Base-by-base conservation (phyloP, 2,113 vertebrate species). In the Chascanopsetta lugubris region DNA sequence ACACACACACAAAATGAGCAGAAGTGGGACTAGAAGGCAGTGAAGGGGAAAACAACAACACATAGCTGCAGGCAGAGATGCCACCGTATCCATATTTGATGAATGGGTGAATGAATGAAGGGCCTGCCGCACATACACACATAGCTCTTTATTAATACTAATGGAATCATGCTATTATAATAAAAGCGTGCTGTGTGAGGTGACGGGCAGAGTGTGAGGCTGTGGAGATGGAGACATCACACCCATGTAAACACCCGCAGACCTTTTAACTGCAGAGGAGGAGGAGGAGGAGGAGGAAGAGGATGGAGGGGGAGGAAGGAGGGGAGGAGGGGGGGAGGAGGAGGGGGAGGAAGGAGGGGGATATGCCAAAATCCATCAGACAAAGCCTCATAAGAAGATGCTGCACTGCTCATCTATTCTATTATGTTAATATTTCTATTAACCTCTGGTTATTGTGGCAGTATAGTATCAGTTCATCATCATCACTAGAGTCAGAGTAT, bases 1-100 rank as follows among this genome's bases (percentile, higher is more conserved):
- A 29, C 63, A 62, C 43, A 49, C 51, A 62, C 48, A 32, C 25
- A 47, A 9, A 36, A 59, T 29, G 34, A 57, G 32, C 20, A 71
- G 47, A 75, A 42, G 69, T 42, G 72, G 51, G 60, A 62, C 53
- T 36, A 46, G 79, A 77, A 73, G 32, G 42, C 78, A 87, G 65
- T 84, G 80, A 87, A 82, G 82, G 61, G 84, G 72, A 85, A 89
- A 87, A 84, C 79, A 86, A 88, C 82, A 91, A 91, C 86, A 89
- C 68, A 88, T 72, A 73, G 64, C 75, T 85, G 77, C 58, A 61
- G 75, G 80, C 72, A 60, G 61, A 82, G 61, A 86, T 85, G 78
- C 75, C 2, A 15, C 78, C 68, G 9, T 67, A 88, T 90, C 40
- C 54, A 89, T 91, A 83, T 89, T 88, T 85, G 80, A 91, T 86